phyloP scores from a whole-genome alignment of 2,888 invertebrate genomes.

The Latrodectus hesperus region DNA sequence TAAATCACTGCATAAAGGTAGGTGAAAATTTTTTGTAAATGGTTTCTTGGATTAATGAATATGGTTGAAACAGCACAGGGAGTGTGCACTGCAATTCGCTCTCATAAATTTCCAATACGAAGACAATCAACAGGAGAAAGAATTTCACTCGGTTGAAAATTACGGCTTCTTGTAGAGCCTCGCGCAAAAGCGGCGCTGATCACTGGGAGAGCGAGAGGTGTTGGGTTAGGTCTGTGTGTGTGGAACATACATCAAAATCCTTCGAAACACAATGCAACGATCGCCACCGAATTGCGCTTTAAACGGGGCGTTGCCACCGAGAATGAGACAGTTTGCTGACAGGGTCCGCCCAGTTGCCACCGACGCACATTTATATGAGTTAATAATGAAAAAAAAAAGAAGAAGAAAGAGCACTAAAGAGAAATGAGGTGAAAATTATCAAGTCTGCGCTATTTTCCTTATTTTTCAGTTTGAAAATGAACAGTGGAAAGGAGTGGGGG shows the following conservation, averaged over 20 bases:
- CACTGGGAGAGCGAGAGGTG: neutral
- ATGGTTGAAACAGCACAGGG: too few relatives aligned
- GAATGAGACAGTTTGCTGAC: slow-evolving; percentile 68
- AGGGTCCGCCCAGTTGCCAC: slow-evolving; percentile 63
- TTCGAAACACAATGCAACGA: slow-evolving; percentile 50
- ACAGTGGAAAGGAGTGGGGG: too few relatives aligned
- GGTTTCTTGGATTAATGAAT: too few relatives aligned
- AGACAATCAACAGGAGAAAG: too few relatives aligned
- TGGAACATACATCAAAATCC: slow-evolving; percentile 52
- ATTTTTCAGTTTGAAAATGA: neutral
- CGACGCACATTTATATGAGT: slow-evolving; percentile 59
- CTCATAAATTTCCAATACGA: too few relatives aligned
- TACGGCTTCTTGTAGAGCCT: too few relatives aligned
- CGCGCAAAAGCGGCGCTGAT: too few relatives aligned
- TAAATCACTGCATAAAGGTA: too few relatives aligned
- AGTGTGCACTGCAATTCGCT: too few relatives aligned
- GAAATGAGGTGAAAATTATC: slow-evolving; percentile 20
- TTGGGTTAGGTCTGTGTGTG: slow-evolving; percentile 17
- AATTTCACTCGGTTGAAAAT: too few relatives aligned
- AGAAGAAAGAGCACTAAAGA: neutral
- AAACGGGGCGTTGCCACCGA: slow-evolving; percentile 60
- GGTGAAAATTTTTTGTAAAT: too few relatives aligned
- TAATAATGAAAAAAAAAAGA: slow-evolving; percentile 42
- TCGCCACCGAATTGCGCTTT: slow-evolving; percentile 66
- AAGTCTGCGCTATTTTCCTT: slow-evolving; percentile 16